phyloP scores from a whole-genome alignment of 2,888 invertebrate species.

The Apodemia mormo region DNA sequence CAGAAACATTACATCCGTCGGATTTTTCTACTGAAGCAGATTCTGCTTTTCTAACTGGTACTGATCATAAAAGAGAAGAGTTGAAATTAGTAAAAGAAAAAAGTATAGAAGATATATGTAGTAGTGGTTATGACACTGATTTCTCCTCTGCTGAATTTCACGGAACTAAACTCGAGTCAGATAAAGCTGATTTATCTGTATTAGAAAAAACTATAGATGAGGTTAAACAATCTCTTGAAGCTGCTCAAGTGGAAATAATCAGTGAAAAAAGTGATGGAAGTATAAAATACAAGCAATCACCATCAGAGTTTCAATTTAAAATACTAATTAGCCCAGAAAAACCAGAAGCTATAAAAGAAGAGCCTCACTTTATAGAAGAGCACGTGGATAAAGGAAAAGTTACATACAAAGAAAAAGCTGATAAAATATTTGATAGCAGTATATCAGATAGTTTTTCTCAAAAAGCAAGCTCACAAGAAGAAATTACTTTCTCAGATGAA shows the following conservation, averaged over 20 bases:
- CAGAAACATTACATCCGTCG: conserved; percentile 75
- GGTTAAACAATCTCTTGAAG: conserved; percentile 86
- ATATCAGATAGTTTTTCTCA: conserved; percentile 66
- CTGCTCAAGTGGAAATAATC: conserved; percentile 86
- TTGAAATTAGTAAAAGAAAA: conserved; percentile 73
- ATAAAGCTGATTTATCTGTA: conserved; percentile 78
- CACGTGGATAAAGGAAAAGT: conserved; percentile 50
- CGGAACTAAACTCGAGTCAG: conserved; percentile 76
- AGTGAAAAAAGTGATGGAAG: conserved; percentile 84
- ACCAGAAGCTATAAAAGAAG: conserved; percentile 83
- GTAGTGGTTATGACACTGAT: conserved; percentile 85
- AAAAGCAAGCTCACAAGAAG: conserved; percentile 70
- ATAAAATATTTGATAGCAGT: conserved; percentile 55
- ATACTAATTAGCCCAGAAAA: conserved; percentile 77
- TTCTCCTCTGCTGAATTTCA: conserved; percentile 84
- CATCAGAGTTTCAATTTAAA: conserved; percentile 88
- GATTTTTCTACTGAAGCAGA: conserved; percentile 78
- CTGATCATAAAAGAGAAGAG: conserved; percentile 71
- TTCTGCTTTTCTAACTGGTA: conserved; percentile 73
- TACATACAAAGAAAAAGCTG: conserved; percentile 47
- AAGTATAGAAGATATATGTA: conserved; percentile 85
- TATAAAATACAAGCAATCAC: conserved; percentile 86
- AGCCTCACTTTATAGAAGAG: conserved; percentile 74
- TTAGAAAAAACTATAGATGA: conserved; percentile 87
- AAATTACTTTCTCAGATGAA: conserved; percentile 80